Base-by-base conservation (phyloP, 2,797 vertebrate species). In the Hipposideros larvatus region DNA sequence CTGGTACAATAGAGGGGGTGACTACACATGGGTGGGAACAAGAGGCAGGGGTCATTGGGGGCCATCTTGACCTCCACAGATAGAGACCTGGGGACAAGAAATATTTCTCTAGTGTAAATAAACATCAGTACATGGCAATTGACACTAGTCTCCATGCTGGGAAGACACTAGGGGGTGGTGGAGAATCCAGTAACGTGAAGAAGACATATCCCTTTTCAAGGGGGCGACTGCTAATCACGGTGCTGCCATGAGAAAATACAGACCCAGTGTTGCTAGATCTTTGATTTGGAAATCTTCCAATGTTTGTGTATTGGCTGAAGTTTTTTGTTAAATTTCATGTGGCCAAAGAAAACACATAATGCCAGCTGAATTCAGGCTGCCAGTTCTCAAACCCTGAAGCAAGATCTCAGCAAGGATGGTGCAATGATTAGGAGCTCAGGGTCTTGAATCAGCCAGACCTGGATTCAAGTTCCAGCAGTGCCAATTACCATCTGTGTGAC, bases 271-370 rank as follows among this genome's bases (percentile, higher is more conserved):
- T 9, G 22, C 53, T 26, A 57, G 31, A 57, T 74, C 71, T 34
- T 90, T 11, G 57, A 7, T 18, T 34, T 7, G 28, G 74, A 94
- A 74, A 57, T 73, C 31, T 73, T 79, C 46, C 37, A 18, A 10
- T 13, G 70, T 70, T 51, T 43, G 41, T 70, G 34, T 31, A 65
- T 22, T 55, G 41, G n/a, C 46, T 75, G 43, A 83, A 65, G 46
- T 3, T 83, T 92, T 79, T 48, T 93, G 41, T 74, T 83, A 65
- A 80, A 68, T 90, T 74, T 61, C 84, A 74, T 22, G 21, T 66
- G 31, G 15, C 24, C 70, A 83, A 90, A 94, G 21, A 78, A 90
- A 92, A 92, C 37, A n/a, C 15, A 61, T 59, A 11, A 80, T 34
- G 10, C 37, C 53, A 61, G 31, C 24, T 46, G 28, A 22, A 55